These are phyloP conservation scores for Xanthorhoe designata DNA, from an alignment of 2,888 invertebrate species.

Conservation along the genomic window DNA sequence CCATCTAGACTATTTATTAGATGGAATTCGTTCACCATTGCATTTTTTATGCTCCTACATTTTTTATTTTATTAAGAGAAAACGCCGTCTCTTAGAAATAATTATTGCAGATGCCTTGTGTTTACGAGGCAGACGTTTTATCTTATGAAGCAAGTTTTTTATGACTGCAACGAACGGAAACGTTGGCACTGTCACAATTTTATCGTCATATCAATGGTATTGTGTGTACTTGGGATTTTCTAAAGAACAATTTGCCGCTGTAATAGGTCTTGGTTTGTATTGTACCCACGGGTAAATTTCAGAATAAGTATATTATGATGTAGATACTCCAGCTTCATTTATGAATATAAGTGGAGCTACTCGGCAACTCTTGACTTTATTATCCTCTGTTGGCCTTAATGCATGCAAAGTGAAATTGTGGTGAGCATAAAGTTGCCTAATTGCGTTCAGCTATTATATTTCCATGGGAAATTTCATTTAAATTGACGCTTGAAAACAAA, in stretches of 20 bases:
- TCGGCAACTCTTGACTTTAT: slow-evolving; percentile 27
- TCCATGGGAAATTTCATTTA: slow-evolving; percentile 8
- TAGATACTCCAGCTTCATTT: slow-evolving; percentile 1
- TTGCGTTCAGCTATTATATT: slow-evolving; percentile 16
- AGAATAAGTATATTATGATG: slow-evolving; percentile 1
- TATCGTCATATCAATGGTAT: not conserved
- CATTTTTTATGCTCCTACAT: not conserved
- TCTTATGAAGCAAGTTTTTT: not conserved
- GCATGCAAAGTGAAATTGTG: slow-evolving; percentile 33
- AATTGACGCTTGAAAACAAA: slow-evolving; percentile 2
- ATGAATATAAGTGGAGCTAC: slow-evolving; percentile 19
- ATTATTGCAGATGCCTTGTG: not conserved
- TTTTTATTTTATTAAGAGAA: not conserved
- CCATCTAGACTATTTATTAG: slow-evolving; percentile 4
- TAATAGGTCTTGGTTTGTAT: slow-evolving; percentile 2
- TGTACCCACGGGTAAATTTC: not conserved
- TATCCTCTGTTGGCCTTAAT: slow-evolving; percentile 27
- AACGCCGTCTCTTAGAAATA: not conserved
- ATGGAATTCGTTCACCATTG: not conserved
- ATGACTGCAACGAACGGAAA: not conserved
- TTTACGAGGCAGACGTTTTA: not conserved
- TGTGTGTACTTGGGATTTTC: not conserved
- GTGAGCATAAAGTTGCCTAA: slow-evolving; percentile 23
- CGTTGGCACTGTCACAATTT: slow-evolving; percentile 1
- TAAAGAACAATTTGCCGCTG: not conserved